phyloP scores from a whole-genome alignment of 2,797 vertebrate species.

The Gymnopithys bicolor region DNA sequence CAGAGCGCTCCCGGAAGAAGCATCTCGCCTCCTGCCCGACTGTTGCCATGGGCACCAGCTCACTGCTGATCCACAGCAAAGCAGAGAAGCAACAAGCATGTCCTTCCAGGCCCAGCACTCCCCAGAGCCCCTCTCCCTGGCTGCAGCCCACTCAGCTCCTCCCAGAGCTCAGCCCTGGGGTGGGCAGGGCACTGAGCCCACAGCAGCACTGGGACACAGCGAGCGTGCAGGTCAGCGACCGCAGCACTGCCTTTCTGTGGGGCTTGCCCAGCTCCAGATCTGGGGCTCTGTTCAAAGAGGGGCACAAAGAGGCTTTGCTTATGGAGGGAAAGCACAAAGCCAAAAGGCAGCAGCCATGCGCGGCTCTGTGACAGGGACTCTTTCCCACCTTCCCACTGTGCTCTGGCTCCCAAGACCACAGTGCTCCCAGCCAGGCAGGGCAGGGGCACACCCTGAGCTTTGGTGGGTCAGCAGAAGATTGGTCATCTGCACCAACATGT shows the following conservation, averaged over 20 bases:
- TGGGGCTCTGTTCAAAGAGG: not conserved
- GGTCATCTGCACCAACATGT: too few relatives aligned
- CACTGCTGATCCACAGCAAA: not conserved
- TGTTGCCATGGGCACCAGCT: conserved; percentile 56
- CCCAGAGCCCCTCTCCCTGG: not conserved
- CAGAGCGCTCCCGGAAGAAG: conserved; percentile 7
- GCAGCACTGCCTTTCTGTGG: not conserved
- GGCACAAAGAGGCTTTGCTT: not conserved
- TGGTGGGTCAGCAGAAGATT: not conserved
- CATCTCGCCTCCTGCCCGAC: conserved; percentile 9
- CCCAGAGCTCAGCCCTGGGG: not conserved
- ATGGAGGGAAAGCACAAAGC: fast-evolving
- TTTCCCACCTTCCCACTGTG: not conserved
- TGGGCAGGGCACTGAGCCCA: fast-evolving
- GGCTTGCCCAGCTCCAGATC: not conserved
- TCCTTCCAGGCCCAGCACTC: not conserved
- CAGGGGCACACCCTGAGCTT: not conserved
- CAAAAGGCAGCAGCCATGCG: not conserved
- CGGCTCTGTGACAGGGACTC: not conserved
- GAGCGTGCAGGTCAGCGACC: too few relatives aligned
- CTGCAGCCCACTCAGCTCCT: not conserved
- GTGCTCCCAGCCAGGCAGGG: not conserved
- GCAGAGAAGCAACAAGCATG: not conserved
- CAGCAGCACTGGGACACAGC: fast-evolving
- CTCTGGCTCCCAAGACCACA: fast-evolving